phyloP scores from a whole-genome alignment of 2,113 vertebrate species.

The Xenopus borealis region DNA sequence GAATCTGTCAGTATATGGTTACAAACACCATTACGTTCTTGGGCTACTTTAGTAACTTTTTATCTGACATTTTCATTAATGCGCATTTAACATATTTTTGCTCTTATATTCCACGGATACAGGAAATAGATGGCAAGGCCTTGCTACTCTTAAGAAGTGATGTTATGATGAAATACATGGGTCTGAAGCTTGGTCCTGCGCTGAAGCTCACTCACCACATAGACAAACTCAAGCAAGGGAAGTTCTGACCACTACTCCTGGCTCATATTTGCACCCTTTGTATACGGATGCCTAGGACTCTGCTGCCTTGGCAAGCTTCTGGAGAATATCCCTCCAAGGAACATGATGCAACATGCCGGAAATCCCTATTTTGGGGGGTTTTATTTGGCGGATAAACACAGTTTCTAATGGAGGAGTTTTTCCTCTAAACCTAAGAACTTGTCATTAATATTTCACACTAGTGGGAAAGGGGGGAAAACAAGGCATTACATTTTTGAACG shows the following conservation, averaged over 20 bases:
- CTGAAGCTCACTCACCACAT: conserved; percentile 97
- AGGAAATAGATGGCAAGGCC: conserved; percentile 92
- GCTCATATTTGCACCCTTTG: not conserved
- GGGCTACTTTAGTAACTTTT: too few species aligned
- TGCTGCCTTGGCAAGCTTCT: conserved; percentile 10
- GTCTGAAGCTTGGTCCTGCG: conserved; percentile 92
- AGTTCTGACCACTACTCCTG: conserved; percentile 62
- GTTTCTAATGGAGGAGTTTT: not conserved
- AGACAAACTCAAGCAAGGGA: conserved; percentile 91
- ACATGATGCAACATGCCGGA: not conserved
- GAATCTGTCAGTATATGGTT: too few species aligned
- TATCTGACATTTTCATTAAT: too few species aligned
- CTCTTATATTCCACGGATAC: not conserved
- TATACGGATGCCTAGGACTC: conserved; percentile 17
- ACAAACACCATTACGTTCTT: too few species aligned
- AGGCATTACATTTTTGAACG: conserved; percentile 23
- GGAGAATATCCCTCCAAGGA: conserved; percentile 15
- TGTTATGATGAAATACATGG: conserved; percentile 98
- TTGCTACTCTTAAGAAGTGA: conserved; percentile 85
- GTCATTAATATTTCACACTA: conserved; percentile 37
- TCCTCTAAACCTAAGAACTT: conserved; percentile 27
- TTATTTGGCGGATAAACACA: not conserved
- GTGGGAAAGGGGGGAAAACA: conserved; percentile 15
- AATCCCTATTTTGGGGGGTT: conserved; percentile 23
- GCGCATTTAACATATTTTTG: not conserved